Evolutionary conservation across 2,113 vertebrate genomes (phyloP).

Genomic region (Ginglymostoma cirratum): DNA sequence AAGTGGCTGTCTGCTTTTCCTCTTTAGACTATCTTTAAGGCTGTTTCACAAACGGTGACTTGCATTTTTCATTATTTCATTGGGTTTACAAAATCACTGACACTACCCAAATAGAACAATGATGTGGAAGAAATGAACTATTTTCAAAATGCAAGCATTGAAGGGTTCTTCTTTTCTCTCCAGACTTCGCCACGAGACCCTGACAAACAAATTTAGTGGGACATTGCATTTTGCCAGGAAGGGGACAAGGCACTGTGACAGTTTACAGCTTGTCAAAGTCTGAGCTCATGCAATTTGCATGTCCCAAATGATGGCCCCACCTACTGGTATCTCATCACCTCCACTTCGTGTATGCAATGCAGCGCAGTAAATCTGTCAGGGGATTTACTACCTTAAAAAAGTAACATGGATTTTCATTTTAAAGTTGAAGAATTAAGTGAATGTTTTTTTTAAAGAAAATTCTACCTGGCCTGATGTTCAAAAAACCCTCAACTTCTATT

Average conservation of each 20-base stretch:
- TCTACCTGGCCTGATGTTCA: neutral
- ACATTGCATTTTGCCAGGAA: neutral
- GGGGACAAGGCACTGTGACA: neutral
- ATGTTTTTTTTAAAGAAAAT: neutral
- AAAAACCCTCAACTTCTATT: neutral
- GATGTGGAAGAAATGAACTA: slow-evolving; percentile 14
- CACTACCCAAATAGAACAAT: neutral
- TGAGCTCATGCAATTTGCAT: neutral
- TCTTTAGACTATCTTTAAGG: neutral
- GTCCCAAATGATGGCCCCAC: neutral
- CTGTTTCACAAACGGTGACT: neutral
- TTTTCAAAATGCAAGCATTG: neutral
- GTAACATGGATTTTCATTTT: neutral
- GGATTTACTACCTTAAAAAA: neutral
- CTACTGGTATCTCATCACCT: too few species aligned
- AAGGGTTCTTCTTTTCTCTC: neutral
- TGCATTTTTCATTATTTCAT: neutral
- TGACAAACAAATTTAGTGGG: neutral
- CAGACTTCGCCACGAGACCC: neutral
- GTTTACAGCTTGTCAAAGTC: neutral
- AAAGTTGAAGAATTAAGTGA: neutral
- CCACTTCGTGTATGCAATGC: neutral
- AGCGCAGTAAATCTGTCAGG: neutral
- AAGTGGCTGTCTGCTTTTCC: slow-evolving; percentile 2
- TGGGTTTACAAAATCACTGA: neutral